Evolutionary conservation across 2,113 vertebrate genomes (phyloP).

Genomic region (Pteruthius melanotis): DNA sequence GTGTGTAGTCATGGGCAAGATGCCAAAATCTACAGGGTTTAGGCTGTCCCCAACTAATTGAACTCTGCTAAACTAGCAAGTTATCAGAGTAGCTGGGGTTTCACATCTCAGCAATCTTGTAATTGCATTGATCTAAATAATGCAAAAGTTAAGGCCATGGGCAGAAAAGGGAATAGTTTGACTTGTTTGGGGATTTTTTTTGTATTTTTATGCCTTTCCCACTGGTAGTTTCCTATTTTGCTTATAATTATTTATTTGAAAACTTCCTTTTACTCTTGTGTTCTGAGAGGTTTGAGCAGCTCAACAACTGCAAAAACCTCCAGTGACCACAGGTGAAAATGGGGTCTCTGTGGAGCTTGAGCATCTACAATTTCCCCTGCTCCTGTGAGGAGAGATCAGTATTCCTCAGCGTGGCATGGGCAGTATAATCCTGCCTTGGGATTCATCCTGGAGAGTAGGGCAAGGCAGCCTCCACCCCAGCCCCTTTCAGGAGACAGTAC

Average conservation of each 20-base stretch:
- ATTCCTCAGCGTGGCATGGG: background rate
- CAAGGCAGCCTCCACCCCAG: background rate
- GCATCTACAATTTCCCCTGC: background rate
- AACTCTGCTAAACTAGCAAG: background rate
- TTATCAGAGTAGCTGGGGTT: background rate
- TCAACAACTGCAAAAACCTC: background rate
- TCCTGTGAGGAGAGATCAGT: background rate
- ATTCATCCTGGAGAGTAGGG: background rate
- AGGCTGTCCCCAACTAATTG: background rate
- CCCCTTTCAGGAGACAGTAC: accelerated
- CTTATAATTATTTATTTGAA: background rate
- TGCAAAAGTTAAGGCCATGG: background rate
- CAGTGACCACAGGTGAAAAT: background rate
- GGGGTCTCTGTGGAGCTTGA: background rate
- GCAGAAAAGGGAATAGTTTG: background rate
- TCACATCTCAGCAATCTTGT: background rate
- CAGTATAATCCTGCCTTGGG: background rate
- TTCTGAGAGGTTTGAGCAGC: background rate
- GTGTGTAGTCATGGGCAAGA: background rate
- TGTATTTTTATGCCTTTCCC: background rate
- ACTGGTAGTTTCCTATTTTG: background rate
- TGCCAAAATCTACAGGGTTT: conserved; percentile 14
- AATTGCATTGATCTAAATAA: background rate
- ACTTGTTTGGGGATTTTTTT: background rate
- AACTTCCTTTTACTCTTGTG: background rate